These are phyloP conservation scores for Leucophenga varia DNA, from an alignment of 1,140 invertebrate genomes.

Conservation along the genomic window DNA sequence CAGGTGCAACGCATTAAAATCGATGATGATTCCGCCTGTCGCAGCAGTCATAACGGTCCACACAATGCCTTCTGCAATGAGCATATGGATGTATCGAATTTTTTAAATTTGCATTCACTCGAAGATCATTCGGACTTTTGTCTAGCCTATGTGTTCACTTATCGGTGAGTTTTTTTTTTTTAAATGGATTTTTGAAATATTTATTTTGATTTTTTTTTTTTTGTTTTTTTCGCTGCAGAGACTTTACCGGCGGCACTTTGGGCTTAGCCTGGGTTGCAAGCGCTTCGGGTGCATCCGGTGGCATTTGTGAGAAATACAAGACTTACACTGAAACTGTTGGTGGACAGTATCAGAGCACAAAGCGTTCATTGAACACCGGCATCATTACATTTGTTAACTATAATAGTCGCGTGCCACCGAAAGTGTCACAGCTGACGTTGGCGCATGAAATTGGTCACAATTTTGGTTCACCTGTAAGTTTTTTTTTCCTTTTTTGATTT, in stretches of 20 bases:
- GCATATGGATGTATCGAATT: conserved; percentile 99
- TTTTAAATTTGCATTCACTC: conserved; percentile 95
- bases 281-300: conserved; percentile 92
- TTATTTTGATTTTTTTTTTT: neutral
- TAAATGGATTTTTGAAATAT: neutral
- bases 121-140: conserved; percentile 98
- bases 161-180: conserved; percentile 59
- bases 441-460: conserved; percentile 99
- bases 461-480: conserved; percentile 92
- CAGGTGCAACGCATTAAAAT: conserved; percentile 66
- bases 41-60: conserved; percentile 65
- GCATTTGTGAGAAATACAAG: conserved; percentile 98
- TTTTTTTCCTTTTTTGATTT: conserved; percentile 1
- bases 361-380: conserved; percentile 95
- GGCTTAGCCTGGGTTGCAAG: conserved; percentile 97
- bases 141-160: conserved; percentile 98
- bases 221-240: conserved; percentile 59
- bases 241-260: conserved; percentile 94
- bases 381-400: conserved; percentile 99
- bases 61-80: conserved; percentile 93
- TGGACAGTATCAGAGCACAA: conserved; percentile 90
- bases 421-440: conserved; percentile 95
- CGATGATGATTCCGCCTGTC: conserved; percentile 84
- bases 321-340: conserved; percentile 93
- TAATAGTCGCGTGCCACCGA: conserved; percentile 92